A percentile compares a stretch with the other conserved stretches of the same genome.
These are phyloP conservation scores for Drosophila colorata DNA, from an alignment of 2,888 invertebrate species.

Conservation along the genomic window DNA sequence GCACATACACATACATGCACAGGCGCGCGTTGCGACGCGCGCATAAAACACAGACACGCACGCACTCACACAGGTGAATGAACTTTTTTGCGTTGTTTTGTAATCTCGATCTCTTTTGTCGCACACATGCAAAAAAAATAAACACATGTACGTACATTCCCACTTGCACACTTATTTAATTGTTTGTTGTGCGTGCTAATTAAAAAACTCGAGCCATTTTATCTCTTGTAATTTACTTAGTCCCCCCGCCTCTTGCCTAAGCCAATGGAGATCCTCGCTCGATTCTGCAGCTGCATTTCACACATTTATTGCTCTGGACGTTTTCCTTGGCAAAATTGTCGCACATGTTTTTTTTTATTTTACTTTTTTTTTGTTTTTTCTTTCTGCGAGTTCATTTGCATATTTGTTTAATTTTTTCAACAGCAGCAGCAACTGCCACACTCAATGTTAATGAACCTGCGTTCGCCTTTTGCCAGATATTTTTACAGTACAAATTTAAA, in stretches of 20 bases:
- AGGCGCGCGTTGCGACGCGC: constrained; percentile 34
- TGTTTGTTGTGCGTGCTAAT: constrained; percentile 54
- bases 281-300: constrained; percentile 43
- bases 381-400: constrained; percentile 61
- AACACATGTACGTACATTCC: constrained; percentile 7
- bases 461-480: constrained; percentile 39
- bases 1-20: constrained; percentile 24
- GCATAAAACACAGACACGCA: constrained; percentile 48
- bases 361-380: constrained; percentile 24
- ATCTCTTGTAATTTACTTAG: constrained; percentile 9
- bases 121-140: constrained; percentile 6
- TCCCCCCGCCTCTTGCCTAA: constrained; percentile 1
- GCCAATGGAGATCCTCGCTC: constrained; percentile 6
- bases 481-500: constrained; percentile 48
- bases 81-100: constrained; percentile 81
- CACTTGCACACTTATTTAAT: constrained; percentile 42
- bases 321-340: constrained; percentile 36
- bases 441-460: constrained; percentile 73
- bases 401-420: constrained; percentile 70
- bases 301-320: constrained; percentile 34
- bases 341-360: constrained; percentile 30
- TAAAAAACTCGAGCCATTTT: constrained; percentile 30
- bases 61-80: constrained; percentile 79
- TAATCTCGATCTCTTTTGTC: constrained; percentile 63
- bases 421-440: constrained; percentile 48